Conservation (phyloP, 2,888 invertebrate genomes). For the Volucella inflata region DNA sequence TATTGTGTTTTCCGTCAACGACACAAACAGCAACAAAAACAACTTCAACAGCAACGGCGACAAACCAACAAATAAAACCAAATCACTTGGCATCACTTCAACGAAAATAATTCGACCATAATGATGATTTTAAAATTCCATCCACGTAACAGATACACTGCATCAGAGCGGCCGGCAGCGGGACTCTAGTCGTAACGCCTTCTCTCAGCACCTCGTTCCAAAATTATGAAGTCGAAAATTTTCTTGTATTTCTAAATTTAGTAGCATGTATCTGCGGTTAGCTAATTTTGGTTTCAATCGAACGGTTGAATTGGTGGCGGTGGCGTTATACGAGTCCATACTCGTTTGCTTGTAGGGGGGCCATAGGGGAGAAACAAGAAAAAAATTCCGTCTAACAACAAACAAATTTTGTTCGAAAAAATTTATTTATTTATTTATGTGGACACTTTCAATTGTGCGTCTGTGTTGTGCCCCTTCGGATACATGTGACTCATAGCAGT, state of each 20-base stretch:
- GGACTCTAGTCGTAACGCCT: background rate
- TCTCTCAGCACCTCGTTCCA: constrained; percentile 38
- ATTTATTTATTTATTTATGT: too few relatives aligned
- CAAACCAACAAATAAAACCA: constrained; percentile 43
- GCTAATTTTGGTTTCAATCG: constrained; percentile 44
- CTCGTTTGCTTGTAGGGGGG: too few relatives aligned
- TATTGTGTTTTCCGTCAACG: constrained; percentile 60
- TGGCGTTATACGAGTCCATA: too few relatives aligned
- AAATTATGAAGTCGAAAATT: constrained; percentile 54
- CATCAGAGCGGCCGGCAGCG: background rate
- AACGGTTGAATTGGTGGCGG: background rate
- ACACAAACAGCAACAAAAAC: too few relatives aligned
- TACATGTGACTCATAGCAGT: too few relatives aligned
- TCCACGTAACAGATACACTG: constrained; percentile 33
- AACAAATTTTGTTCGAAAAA: too few relatives aligned
- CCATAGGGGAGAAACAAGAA: too few relatives aligned
- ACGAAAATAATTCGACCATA: constrained; percentile 13
- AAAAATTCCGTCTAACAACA: too few relatives aligned
- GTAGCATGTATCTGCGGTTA: constrained; percentile 25
- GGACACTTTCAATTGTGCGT: too few relatives aligned
- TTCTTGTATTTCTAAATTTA: constrained; percentile 57
- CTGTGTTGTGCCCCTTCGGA: too few relatives aligned
- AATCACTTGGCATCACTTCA: constrained; percentile 59
- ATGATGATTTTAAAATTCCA: constrained; percentile 64
- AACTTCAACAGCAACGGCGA: background rate